Evolutionary conservation across 2,113 vertebrate species (phyloP).

Genomic region (Amazona vittata): DNA sequence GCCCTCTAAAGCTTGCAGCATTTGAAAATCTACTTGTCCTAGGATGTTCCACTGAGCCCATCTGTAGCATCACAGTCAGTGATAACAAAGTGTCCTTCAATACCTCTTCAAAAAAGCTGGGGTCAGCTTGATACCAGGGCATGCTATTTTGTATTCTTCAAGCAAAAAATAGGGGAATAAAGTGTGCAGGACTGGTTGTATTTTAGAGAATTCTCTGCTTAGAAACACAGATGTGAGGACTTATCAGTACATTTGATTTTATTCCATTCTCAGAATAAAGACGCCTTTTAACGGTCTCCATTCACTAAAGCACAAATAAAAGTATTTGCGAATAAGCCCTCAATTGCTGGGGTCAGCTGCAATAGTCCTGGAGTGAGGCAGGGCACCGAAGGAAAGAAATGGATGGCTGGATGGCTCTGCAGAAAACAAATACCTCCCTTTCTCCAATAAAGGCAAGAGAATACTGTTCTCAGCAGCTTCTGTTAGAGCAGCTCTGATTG

Average conservation of each 20-base stretch:
- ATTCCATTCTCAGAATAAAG: background rate
- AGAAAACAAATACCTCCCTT: slow-evolving; percentile 6
- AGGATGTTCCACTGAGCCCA: background rate
- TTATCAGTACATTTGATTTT: background rate
- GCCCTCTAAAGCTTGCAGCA: background rate
- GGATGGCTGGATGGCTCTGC: background rate
- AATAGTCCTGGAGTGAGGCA: background rate
- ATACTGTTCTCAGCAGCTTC: background rate
- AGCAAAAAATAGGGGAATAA: background rate
- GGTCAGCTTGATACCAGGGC: background rate
- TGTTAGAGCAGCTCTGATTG: background rate
- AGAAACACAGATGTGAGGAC: background rate
- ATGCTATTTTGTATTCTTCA: background rate
- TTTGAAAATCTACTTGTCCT: background rate
- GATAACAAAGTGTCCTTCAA: background rate
- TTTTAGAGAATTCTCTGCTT: background rate
- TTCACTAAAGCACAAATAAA: background rate
- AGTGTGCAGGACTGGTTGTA: background rate
- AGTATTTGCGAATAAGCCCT: background rate
- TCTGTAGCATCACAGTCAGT: background rate
- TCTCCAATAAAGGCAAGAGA: background rate
- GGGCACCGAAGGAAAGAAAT: background rate
- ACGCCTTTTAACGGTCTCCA: background rate
- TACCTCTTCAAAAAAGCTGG: background rate
- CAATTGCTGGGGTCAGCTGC: background rate